A percentile compares a stretch with the other conserved stretches of the same genome.
phyloP scores from a whole-genome alignment of 1,140 invertebrate genomes.

The Trichoplusia ni region DNA sequence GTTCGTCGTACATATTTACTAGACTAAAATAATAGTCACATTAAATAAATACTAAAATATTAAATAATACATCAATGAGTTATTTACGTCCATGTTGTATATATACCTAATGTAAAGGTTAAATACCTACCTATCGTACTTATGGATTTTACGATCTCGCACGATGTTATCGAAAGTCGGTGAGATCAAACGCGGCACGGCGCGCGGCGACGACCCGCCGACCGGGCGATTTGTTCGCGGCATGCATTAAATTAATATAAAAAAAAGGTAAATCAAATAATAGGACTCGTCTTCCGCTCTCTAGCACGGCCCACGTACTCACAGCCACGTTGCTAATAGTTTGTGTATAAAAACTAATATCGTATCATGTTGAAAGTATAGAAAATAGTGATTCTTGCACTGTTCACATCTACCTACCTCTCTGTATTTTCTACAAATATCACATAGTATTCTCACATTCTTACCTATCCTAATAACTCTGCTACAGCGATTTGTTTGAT shows the following conservation, averaged over 20 bases:
- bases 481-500: too few species aligned
- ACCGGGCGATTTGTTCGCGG: slow-evolving; percentile 30
- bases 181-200: slow-evolving; percentile 39
- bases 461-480: too few species aligned
- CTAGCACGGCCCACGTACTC: neutral
- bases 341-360: too few species aligned
- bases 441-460: too few species aligned
- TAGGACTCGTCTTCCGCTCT: slow-evolving; percentile 27
- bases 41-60: too few species aligned
- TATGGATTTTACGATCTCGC: slow-evolving; percentile 40
- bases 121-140: slow-evolving; percentile 25
- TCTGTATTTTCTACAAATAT: too few species aligned
- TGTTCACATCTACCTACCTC: too few species aligned
- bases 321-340: neutral
- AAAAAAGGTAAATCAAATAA: slow-evolving; percentile 33
- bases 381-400: too few species aligned
- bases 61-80: slow-evolving; percentile 1
- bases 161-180: slow-evolving; percentile 41
- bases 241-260: slow-evolving; percentile 35
- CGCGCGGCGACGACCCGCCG: slow-evolving; percentile 1
- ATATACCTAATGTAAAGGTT: slow-evolving; percentile 13
- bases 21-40: too few species aligned
- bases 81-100: neutral
- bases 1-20: too few species aligned
- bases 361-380: too few species aligned